These are phyloP conservation scores for Chloroclystis v-ata DNA, from an alignment of 2,888 invertebrate genomes.

Conservation along the genomic window DNA sequence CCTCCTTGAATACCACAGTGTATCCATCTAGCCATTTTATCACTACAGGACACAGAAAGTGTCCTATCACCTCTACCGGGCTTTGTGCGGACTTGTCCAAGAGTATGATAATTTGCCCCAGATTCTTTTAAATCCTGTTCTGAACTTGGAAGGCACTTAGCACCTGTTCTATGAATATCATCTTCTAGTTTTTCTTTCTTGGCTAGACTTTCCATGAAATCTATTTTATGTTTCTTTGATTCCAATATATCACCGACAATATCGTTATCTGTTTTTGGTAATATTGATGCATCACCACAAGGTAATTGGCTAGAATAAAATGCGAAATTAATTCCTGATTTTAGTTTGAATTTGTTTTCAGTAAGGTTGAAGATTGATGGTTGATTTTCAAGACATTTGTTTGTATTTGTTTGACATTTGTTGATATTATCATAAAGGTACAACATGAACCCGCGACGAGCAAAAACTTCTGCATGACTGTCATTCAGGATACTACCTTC, in stretches of 20 bases:
- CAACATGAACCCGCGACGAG: slow-evolving; percentile 87
- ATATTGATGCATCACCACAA: slow-evolving; percentile 96
- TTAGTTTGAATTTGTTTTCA: slow-evolving; percentile 67
- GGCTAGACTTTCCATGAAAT: slow-evolving; percentile 32
- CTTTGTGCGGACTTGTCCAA: slow-evolving; percentile 88
- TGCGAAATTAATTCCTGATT: slow-evolving; percentile 82
- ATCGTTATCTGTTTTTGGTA: slow-evolving; percentile 72
- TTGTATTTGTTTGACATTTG: slow-evolving; percentile 79
- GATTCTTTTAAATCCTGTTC: slow-evolving; percentile 77
- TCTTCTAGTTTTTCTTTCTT: slow-evolving; percentile 41
- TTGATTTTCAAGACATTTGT: slow-evolving; percentile 46
- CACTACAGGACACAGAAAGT: slow-evolving; percentile 94
- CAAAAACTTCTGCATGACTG: slow-evolving; percentile 94
- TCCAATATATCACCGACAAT: slow-evolving; percentile 49
- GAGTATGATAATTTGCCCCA: slow-evolving; percentile 81
- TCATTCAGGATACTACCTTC: slow-evolving; percentile 88
- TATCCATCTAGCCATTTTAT: slow-evolving; percentile 95
- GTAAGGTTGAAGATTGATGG: slow-evolving; percentile 50
- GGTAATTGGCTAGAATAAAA: slow-evolving; percentile 93
- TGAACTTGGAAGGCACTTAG: slow-evolving; percentile 83
- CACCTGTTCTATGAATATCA: slow-evolving; percentile 89
- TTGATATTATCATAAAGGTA: slow-evolving; percentile 84
- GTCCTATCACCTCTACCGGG: slow-evolving; percentile 95
- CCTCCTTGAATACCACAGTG: slow-evolving; percentile 91
- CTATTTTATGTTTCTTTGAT: slow-evolving; percentile 39